phyloP scores from a whole-genome alignment of 2,888 invertebrate species.

The Lasius platythorax region DNA sequence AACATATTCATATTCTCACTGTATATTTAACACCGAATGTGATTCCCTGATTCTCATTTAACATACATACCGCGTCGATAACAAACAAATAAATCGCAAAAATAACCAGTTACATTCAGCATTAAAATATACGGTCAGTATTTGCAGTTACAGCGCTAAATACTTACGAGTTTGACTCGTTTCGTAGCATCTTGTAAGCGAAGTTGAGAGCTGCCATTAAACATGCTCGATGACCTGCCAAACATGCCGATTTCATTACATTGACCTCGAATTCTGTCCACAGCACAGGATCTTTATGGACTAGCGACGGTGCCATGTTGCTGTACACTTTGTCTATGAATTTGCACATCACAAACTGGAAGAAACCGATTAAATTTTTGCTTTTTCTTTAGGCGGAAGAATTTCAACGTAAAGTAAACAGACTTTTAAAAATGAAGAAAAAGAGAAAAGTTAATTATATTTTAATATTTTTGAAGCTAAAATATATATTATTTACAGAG shows the following conservation, averaged over 20 bases:
- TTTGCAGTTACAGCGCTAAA: background rate
- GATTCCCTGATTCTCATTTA: slow-evolving; percentile 2
- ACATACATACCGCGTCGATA: background rate
- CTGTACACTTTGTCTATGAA: slow-evolving; percentile 78
- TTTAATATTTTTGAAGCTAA: background rate
- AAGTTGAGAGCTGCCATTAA: slow-evolving; percentile 28
- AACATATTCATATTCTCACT: background rate
- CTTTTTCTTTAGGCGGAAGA: background rate
- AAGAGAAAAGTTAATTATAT: background rate
- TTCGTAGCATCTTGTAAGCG: slow-evolving; percentile 13
- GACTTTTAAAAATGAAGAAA: background rate
- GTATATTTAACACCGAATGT: background rate
- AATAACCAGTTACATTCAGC: background rate
- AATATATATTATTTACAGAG: background rate
- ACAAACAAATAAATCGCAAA: background rate
- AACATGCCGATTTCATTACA: slow-evolving; percentile 82
- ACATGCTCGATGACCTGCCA: slow-evolving; percentile 80
- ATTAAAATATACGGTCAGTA: background rate
- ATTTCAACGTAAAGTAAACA: background rate
- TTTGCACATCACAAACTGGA: slow-evolving; percentile 72
- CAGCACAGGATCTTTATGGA: slow-evolving; percentile 72
- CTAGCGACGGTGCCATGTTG: slow-evolving; percentile 74
- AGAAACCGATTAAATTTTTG: slow-evolving; percentile 1
- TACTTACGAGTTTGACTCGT: slow-evolving; percentile 49
- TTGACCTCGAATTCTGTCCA: slow-evolving; percentile 76